phyloP scores from a whole-genome alignment of 2,113 vertebrate species.

The Aldabrachelys gigantea region DNA sequence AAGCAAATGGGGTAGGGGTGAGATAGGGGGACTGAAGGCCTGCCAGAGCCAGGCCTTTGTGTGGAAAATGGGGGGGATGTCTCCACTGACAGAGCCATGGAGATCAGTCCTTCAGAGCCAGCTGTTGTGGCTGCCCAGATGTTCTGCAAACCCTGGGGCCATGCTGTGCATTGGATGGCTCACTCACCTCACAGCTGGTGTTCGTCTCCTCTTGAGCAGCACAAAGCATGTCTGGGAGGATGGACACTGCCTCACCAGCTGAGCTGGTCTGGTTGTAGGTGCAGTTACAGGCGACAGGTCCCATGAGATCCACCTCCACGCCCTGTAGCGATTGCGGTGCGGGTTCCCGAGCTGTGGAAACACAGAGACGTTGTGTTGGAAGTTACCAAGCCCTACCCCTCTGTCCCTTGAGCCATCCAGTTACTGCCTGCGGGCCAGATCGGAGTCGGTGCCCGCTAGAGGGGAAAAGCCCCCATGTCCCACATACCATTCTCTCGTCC shows the following conservation, averaged over 20 bases:
- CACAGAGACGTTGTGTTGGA: neutral
- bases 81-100: neutral
- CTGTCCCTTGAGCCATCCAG: neutral
- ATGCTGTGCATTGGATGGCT: neutral
- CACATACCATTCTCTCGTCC: constrained; percentile 57
- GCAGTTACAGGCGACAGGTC: constrained; percentile 48
- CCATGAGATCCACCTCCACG: constrained; percentile 45
- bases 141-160: neutral
- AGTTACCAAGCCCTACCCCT: fast-evolving
- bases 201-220: constrained; percentile 54
- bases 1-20: neutral
- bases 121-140: neutral
- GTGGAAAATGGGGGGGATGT: neutral
- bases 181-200: constrained; percentile 59
- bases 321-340: constrained; percentile 52
- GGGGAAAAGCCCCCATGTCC: fast-evolving
- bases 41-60: neutral
- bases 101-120: neutral
- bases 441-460: fast-evolving
- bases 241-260: constrained; percentile 30
- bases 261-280: constrained; percentile 40
- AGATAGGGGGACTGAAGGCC: neutral
- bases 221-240: constrained; percentile 65
- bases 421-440: fast-evolving
- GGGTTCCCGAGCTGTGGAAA: constrained; percentile 32